A percentile compares a stretch with the other conserved stretches of the same genome.
These are phyloP conservation scores for Phaethon lepturus DNA, from an alignment of 2,113 vertebrate genomes.

Conservation along the genomic window DNA sequence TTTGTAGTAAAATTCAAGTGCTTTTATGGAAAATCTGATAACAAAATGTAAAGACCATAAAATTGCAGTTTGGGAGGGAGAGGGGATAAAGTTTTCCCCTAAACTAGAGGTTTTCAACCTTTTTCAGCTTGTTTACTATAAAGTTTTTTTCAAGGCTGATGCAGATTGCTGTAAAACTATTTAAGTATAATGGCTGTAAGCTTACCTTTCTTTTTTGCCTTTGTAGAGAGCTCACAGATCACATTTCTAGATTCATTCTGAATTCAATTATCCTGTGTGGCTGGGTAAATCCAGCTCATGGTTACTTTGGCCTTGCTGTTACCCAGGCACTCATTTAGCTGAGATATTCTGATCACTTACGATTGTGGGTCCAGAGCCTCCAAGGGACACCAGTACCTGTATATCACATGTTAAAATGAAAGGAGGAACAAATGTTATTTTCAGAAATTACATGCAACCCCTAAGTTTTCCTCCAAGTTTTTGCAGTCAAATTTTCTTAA, in stretches of 20 bases:
- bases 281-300: not conserved
- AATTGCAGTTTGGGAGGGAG: not conserved
- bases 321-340: not conserved
- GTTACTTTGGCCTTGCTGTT: not conserved
- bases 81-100: not conserved
- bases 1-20: not conserved
- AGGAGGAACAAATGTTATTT: not conserved
- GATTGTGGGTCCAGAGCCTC: not conserved
- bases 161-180: not conserved
- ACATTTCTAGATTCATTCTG: not conserved
- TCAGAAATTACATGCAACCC: not conserved
- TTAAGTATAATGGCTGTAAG: not conserved
- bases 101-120: not conserved
- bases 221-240: not conserved
- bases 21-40: not conserved
- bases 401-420: not conserved
- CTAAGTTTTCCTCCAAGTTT: not conserved
- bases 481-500: not conserved
- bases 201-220: not conserved
- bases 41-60: not conserved
- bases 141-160: not conserved
- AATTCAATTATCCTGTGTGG: not conserved
- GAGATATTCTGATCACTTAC: not conserved
- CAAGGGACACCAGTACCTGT: fast-evolving
- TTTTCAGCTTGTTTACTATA: not conserved